Evolutionary conservation across 2,888 invertebrate genomes (phyloP).

Genomic region (Tryphoninae sp.): DNA sequence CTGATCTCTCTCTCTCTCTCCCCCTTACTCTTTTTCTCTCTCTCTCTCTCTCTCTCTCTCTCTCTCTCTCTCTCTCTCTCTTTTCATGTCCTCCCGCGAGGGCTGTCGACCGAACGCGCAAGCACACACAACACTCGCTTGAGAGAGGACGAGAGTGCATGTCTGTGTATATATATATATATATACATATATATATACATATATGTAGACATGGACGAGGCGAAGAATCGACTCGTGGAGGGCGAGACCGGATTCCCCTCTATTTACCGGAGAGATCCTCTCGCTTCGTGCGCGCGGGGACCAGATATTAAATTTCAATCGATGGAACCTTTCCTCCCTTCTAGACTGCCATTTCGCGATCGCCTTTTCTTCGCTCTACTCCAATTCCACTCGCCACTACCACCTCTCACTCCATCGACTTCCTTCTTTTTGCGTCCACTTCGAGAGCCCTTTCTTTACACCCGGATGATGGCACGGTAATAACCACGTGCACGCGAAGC

Average conservation of each 20-base stretch:
- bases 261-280: conserved; percentile 76
- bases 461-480: conserved; percentile 33
- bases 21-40: neutral
- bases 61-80: neutral
- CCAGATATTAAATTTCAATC: conserved; percentile 80
- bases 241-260: conserved; percentile 69
- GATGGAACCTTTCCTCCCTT: conserved; percentile 66
- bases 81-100: neutral
- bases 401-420: conserved; percentile 3
- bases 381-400: conserved; percentile 39
- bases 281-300: conserved; percentile 67
- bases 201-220: neutral
- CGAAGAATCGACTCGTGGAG: conserved; percentile 52
- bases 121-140: neutral
- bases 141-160: neutral
- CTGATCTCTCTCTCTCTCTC: neutral
- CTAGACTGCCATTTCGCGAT: conserved; percentile 32
- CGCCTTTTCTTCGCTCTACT: conserved; percentile 54
- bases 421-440: conserved; percentile 2
- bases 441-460: conserved; percentile 22
- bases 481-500: conserved; percentile 15
- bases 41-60: neutral
- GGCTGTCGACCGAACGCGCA: neutral
- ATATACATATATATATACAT: neutral
- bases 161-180: neutral